Percentiles rank a stretch among this genome's conserved stretches.
Conservation (phyloP, 2,113 vertebrate genomes). For the Aplodontia rufa region DNA sequence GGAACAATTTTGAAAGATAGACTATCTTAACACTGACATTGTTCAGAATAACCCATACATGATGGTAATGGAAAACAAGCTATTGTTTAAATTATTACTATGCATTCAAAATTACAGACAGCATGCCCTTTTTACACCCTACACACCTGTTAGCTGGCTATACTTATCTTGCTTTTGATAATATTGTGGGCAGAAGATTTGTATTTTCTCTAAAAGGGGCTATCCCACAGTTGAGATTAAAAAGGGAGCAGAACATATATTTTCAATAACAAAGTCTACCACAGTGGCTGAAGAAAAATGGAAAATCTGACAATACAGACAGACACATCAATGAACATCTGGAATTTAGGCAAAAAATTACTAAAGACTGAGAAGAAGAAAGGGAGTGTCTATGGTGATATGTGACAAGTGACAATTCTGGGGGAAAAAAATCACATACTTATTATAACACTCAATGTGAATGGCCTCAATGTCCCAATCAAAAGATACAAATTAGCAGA, state of each 20-base stretch:
- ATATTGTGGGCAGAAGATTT: neutral
- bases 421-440: too few species aligned
- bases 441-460: too few species aligned
- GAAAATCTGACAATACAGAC: neutral
- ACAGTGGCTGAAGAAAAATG: neutral
- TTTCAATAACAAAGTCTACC: neutral
- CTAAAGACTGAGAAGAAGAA: neutral
- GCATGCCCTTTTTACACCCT: neutral
- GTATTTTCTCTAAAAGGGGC: neutral
- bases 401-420: too few species aligned
- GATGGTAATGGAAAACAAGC: neutral
- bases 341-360: neutral
- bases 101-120: neutral
- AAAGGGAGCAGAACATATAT: neutral
- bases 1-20: neutral
- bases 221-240: neutral
- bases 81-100: neutral
- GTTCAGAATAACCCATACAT: neutral
- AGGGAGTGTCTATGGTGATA: neutral
- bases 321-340: neutral
- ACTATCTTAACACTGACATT: neutral
- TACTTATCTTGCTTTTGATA: neutral
- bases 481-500: too few species aligned
- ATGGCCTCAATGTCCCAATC: too few species aligned
- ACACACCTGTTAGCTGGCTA: rapidly evolving